Evolutionary conservation across 2,888 invertebrate genomes (phyloP), one percentile per base, ranked within the genome.

Genomic region (Syritta pipiens): DNA sequence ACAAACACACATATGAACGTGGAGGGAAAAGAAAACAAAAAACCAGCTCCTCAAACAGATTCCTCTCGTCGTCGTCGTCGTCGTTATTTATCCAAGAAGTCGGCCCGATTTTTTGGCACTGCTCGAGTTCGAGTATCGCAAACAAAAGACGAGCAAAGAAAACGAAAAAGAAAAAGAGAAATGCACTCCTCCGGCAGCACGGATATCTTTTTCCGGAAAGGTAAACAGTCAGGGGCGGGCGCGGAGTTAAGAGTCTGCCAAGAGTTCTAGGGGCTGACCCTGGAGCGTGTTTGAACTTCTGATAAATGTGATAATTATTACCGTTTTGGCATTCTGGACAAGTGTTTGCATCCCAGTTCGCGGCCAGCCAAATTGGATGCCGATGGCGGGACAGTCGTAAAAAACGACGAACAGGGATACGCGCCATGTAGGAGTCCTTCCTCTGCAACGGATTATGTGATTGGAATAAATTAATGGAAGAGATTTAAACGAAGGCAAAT

Each of bases 241-340:
- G 20, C 44, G 42, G 28, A 44, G 49, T 53, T 44, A 19, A 59
- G n/a, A n/a, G n/a, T n/a, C n/a, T 46, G 42, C 37, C 46, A 42
- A 19, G 42, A 42, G 40, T 22, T 24, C 28, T 59, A 3, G n/a
- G 37, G 35, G 17, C 40, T 40, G 40, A 59, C 17, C 77, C 72
- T 22, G 30, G 10, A 42, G 72, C 71, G 46, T 67, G 72, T 72
- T 77, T 72, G 68, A 60, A 62, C 62, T 68, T 68, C 59, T 81
- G 81, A 81, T 81, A 75, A 81, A 81, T 81, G 81, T 53, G 75
- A 81, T 75, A 81, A 75, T 81, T 81, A 75, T 75, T 63, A 51
- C 51, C 68, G 75, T 81, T 81, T 81, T 81, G 75, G 81, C 74
- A 81, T 81, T 75, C 81, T 28, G 68, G 69, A 75, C 74, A 72